Base-by-base conservation (phyloP, 2,113 vertebrate species). In the Lagopus muta region DNA sequence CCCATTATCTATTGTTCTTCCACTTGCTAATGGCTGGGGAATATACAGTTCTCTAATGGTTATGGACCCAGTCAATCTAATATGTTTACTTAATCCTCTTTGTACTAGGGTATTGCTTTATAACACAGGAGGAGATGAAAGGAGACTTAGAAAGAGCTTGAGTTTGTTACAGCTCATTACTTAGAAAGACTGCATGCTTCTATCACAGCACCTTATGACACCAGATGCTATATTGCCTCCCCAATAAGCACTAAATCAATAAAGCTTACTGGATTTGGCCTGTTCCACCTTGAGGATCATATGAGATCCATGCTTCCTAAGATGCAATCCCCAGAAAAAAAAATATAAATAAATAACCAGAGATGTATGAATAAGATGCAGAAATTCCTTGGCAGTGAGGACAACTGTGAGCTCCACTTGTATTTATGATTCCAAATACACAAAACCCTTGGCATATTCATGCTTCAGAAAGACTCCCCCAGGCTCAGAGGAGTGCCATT, bases 351-450 rank as follows among this genome's bases (percentile, higher is more conserved):
- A 93, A 95, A 95, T 88, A 94, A 83, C 36, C 32, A 0, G 0
- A 88, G 52, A 90, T 52, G 80, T 76, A 92, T 17, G 69, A 95
- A 91, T 55, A 74, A 93, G 86, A 86, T 72, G 57, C 65, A 93
- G 82, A 93, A 90, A 91, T 93, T 91, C 86, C 52, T 86, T 88
- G 82, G 88, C 72, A 93, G 76, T 47, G 67, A 40, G 30, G 58
- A 83, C 61, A 81, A 47, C 79, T 86, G 47, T 0, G 42, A 94
- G 55, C 69, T 88, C 38, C 2, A 4, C 28, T 77, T 32, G 75
- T 85, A 91, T 94, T 95, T 95, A 89, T 88, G 67, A 42, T 66
- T 95, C 72, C 88, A 92, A 91, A 82, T 19, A 75, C 90, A 86
- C 79, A 92, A 91, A 91, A 88, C 7, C 65, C 69, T 94, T 86